Conservation (phyloP, 2,113 vertebrate genomes). For the Ammodytes dubius region DNA sequence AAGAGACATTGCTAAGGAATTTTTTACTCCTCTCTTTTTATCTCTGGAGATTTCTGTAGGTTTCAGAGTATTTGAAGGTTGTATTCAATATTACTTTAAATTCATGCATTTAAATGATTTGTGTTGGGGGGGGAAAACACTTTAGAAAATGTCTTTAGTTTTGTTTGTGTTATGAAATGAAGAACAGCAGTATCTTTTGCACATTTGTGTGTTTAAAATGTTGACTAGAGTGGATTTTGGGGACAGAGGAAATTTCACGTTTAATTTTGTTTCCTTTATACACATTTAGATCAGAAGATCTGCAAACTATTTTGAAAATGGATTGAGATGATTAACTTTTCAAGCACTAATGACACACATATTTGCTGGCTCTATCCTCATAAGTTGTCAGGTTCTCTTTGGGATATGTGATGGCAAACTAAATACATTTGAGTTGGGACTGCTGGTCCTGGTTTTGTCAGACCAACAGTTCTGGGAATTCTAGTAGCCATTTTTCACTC, state of each 20-base stretch:
- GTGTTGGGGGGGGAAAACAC: not conserved
- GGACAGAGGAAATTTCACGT: not conserved
- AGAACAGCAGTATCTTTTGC: not conserved
- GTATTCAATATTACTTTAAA: not conserved
- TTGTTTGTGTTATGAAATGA: not conserved
- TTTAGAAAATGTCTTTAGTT: not conserved
- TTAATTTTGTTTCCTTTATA: not conserved
- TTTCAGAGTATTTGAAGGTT: not conserved
- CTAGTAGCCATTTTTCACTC: not conserved
- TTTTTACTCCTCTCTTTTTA: not conserved
- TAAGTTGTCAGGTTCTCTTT: not conserved
- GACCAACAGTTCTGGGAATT: not conserved
- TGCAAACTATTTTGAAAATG: not conserved
- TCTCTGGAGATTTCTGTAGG: conserved; percentile 8
- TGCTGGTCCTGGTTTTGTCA: not conserved
- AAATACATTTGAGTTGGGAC: not conserved
- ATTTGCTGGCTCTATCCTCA: not conserved
- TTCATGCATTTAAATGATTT: not conserved
- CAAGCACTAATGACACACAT: not conserved
- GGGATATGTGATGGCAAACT: not conserved
- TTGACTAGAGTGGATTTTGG: not conserved
- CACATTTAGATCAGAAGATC: not conserved
- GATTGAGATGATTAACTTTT: not conserved
- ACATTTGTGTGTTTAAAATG: not conserved
- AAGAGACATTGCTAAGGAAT: conserved; percentile 40